phyloP scores from a whole-genome alignment of 2,888 invertebrate species.

The Candidula unifasciata region DNA sequence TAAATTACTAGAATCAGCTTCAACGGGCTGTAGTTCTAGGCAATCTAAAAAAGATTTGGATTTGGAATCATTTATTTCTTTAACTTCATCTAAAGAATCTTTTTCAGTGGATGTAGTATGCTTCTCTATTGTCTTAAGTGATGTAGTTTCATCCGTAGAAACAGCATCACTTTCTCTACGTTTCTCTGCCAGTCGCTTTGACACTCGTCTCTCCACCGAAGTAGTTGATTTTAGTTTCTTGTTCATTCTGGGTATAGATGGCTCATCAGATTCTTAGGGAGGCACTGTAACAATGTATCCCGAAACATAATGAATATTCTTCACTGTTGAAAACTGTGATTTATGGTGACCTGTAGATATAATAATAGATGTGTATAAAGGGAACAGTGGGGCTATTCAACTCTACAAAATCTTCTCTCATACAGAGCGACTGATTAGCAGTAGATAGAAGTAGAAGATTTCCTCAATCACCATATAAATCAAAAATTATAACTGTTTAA shows the following conservation, averaged over 20 bases:
- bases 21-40: conserved; percentile 37
- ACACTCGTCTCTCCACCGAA: conserved; percentile 4
- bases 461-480: no score
- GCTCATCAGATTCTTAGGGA: not conserved
- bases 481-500: no score
- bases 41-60: conserved; percentile 40
- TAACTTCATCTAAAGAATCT: not conserved
- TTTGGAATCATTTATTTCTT: conserved; percentile 12
- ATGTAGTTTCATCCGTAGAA: no score
- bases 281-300: no score
- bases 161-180: not conserved
- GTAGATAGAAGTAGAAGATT: no score
- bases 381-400: not conserved
- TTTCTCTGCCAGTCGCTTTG: conserved; percentile 27
- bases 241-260: not conserved
- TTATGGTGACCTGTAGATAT: not conserved
- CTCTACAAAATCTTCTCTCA: no score
- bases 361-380: not conserved
- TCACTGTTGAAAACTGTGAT: not conserved
- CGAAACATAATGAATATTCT: not conserved
- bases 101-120: not conserved
- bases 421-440: no score
- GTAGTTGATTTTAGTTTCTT: not conserved
- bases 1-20: not conserved
- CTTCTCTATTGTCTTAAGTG: not conserved